Conservation (phyloP, 2,113 vertebrate species). For the Python bivittatus region DNA sequence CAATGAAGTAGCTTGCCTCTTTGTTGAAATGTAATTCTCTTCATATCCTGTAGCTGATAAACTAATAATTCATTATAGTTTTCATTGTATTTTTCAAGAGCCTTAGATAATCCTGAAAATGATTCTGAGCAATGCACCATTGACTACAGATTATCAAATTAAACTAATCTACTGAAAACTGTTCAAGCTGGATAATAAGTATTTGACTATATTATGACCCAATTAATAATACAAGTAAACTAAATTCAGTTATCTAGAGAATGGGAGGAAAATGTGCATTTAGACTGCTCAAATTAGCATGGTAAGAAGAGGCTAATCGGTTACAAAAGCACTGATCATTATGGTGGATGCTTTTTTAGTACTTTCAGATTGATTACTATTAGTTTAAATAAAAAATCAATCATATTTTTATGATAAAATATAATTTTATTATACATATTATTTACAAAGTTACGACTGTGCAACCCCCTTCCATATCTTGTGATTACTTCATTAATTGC, state of each 20-base stretch:
- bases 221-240: slow-evolving; percentile 8
- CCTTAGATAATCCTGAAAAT: slow-evolving; percentile 13
- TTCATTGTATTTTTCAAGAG: neutral
- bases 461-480: no score
- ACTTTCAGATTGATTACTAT: neutral
- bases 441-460: no score
- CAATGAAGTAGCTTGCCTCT: neutral
- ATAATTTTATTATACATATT: no score
- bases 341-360: neutral
- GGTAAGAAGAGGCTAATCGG: rapidly evolving
- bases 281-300: neutral
- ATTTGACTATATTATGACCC: neutral
- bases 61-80: neutral
- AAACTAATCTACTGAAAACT: slow-evolving; percentile 24
- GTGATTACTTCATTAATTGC: no score
- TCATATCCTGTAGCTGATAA: neutral
- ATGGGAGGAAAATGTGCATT: neutral
- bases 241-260: neutral
- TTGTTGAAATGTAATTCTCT: neutral
- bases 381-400: no score
- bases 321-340: neutral
- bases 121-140: neutral
- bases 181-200: neutral
- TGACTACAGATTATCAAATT: neutral
- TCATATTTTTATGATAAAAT: no score